Conservation (phyloP, 64 coral and sea anemone genomes). For the Anthopleura sola region DNA sequence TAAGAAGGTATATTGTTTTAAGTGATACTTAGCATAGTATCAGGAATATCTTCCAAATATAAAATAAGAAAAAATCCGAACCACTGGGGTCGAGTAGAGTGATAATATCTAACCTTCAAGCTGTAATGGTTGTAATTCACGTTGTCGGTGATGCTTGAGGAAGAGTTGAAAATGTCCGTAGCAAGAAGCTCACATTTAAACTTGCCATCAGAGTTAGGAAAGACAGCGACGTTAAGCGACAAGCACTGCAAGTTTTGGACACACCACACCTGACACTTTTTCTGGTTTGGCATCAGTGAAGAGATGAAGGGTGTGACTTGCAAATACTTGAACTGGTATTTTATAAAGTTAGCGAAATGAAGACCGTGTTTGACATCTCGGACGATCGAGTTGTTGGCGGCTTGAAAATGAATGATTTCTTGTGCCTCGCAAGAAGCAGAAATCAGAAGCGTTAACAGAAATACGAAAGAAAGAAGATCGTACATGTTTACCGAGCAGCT, state of each 20-base stretch:
- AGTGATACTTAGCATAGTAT: too few species aligned
- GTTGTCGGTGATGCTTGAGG: not conserved
- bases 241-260: not conserved
- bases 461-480: too few species aligned
- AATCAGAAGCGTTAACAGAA: too few species aligned
- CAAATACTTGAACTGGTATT: not conserved
- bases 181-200: not conserved
- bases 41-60: too few species aligned
- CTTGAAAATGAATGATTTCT: not conserved
- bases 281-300: too few species aligned
- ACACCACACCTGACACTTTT: not conserved
- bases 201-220: not conserved
- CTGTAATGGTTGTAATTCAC: conserved; percentile 5
- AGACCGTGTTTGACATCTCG: not conserved
- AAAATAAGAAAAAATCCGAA: too few species aligned
- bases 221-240: not conserved
- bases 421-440: too few species aligned
- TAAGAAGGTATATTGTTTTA: too few species aligned
- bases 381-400: not conserved
- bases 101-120: not conserved
- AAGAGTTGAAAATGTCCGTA: too few species aligned
- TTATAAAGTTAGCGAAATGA: not conserved
- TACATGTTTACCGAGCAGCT: too few species aligned
- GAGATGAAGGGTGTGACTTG: not conserved
- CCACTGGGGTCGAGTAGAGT: too few species aligned